Base-by-base conservation (phyloP, 2,888 invertebrate genomes). In the Linnaemya tessellans region DNA sequence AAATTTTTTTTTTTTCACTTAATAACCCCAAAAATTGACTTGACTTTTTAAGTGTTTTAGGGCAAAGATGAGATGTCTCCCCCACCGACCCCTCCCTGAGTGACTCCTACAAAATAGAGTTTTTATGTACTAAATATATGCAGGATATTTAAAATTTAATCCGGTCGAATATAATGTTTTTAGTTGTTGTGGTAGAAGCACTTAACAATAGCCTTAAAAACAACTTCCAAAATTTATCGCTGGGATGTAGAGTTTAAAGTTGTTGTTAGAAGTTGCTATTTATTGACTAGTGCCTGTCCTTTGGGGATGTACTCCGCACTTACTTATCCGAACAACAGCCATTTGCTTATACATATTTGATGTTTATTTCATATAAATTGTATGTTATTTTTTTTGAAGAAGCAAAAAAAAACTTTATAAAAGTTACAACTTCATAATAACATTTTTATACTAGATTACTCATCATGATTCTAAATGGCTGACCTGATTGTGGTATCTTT, bases 401-500 rank as follows among this genome's bases (percentile, higher is more conserved):
- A 3, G 15, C 8, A n/a, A 64, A 46, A 38, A 25, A 20, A 54
- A n/a, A n/a, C n/a, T n/a, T n/a, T n/a, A n/a, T 9, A 71, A 54
- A 38, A 20, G 1, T 25, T 70, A 43, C 58, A 30, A 71, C 35
- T 38, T 83, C 43, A 49, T 77, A 71, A 82, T 65, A 77, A 83
- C 49, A 82, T 82, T 78, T n/a, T 65, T 58, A 64, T 20, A 70
- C 18, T 15, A 75, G 70, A 82, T 70, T 74, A 71, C 65, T 81
- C 73, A 79, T 82, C 79, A 51, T 38, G 58, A 25, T 78, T 64
- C 64, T 68, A 79, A 84, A 79, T 75, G 78, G 65, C 79, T 85
- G 79, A 85, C 65, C 85, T 82, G 65, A 68, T 54, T 81, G 22
- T 51, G 20, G 7, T 62, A 15, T 35, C 10, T 56, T 84, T 2